Base-by-base conservation (phyloP, 2,797 vertebrate genomes). In the Arnoldichthys spilopterus region DNA sequence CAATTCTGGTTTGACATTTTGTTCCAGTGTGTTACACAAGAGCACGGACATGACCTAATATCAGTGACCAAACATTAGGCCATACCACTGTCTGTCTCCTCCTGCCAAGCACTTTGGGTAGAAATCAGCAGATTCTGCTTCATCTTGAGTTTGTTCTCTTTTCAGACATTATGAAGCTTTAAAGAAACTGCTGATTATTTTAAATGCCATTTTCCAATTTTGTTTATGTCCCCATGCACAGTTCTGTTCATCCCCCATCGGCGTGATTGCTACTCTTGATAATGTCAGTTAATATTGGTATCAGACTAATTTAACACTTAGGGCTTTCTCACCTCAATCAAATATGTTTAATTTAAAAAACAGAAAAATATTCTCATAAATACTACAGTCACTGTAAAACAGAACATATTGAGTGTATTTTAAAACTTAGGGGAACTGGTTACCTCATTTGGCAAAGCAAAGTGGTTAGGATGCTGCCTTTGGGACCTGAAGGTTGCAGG, bases 41-140 rank as follows among this genome's bases (percentile, higher is more conserved):
- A 20, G 32, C 61, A 34, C 61, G n/a, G 61, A 63, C 32, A 63
- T 37, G 61, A n/a, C 45, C 43, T 45, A 49, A 69, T 18, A 69
- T 51, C 43, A 69, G 34, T 26, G 40, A 24, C 30, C 45, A 37
- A 20, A 51, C 67, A 51, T 49, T 69, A 49, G 66, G 16, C 13
- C 26, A 8, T 6, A 49, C 4, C 15, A 51, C 16, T 13, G 28
- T 28, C 26, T n/a, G 4, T 28, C 56, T 13, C 13, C 47, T 51
- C 43, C 32, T 34, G 11, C 34, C 22, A 5, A 47, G 54, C 45
- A 43, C 24, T 7, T 62, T 20, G 43, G 26, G 49, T 37, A 20
- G 28, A 20, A 69, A 12, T 26, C 3, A 26, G 8, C 24, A 28
- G 16, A 30, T 51, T 30, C 67, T 51, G 45, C 40, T 47, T 34